Conservation (phyloP, 1,140 invertebrate species). For the Eulimnadia texana region DNA sequence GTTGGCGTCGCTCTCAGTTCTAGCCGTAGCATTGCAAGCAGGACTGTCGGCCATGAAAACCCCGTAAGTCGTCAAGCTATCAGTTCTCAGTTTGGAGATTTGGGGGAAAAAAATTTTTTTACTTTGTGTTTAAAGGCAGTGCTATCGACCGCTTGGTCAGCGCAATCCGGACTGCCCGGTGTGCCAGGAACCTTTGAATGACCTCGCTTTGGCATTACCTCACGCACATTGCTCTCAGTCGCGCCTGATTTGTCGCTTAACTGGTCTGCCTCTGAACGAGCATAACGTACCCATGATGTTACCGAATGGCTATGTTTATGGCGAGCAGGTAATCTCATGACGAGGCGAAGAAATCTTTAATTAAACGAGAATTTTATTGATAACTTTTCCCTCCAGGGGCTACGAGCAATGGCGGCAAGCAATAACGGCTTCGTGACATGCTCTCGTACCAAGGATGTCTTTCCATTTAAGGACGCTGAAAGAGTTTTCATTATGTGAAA, state of each 20-base stretch:
- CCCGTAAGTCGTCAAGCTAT: slow-evolving; percentile 31
- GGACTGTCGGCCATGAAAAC: slow-evolving; percentile 91
- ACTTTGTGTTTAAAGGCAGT: slow-evolving; percentile 26
- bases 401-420: slow-evolving; percentile 72
- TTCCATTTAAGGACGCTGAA: slow-evolving; percentile 73
- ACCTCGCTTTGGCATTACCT: slow-evolving; percentile 69
- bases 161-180: slow-evolving; percentile 83
- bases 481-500: slow-evolving; percentile 91
- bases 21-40: slow-evolving; percentile 78
- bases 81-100: neutral
- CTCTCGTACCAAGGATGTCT: slow-evolving; percentile 79
- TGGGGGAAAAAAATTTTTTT: neutral
- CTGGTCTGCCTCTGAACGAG: slow-evolving; percentile 85
- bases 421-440: slow-evolving; percentile 79
- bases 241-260: slow-evolving; percentile 78
- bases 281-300: slow-evolving; percentile 96
- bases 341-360: neutral
- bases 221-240: slow-evolving; percentile 94
- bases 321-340: slow-evolving; percentile 56
- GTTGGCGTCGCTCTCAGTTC: slow-evolving; percentile 74
- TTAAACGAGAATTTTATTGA: slow-evolving; percentile 2
- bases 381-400: slow-evolving; percentile 42
- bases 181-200: slow-evolving; percentile 73
- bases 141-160: slow-evolving; percentile 30
- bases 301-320: slow-evolving; percentile 95